Conservation (phyloP, 1,140 invertebrate genomes). For the Ridgeia piscesae region DNA sequence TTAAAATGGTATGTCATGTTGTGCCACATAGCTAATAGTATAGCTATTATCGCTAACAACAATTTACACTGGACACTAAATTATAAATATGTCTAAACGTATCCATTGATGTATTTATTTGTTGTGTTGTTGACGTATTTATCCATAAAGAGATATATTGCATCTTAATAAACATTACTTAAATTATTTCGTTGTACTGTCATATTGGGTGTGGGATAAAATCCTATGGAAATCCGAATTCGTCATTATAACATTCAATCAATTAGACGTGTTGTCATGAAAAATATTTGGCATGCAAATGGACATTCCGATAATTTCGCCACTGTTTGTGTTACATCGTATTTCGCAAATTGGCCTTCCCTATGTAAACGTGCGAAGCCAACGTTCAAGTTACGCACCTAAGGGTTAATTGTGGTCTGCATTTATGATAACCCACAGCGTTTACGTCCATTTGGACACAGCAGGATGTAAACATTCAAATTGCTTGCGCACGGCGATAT, state of each 20-base stretch:
- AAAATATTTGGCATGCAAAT: not conserved
- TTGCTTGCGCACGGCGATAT: no score
- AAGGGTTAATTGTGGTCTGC: not conserved
- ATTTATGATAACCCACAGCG: no score
- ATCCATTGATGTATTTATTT: no score
- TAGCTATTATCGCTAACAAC: not conserved
- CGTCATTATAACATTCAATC: no score
- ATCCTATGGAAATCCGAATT: no score
- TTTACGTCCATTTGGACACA: no score
- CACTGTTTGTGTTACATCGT: not conserved
- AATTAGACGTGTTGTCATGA: not conserved
- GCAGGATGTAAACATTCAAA: no score
- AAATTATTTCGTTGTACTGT: not conserved
- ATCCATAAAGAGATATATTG: not conserved
- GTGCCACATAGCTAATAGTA: not conserved
- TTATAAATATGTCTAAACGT: not conserved
- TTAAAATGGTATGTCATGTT: not conserved
- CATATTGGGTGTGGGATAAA: not conserved
- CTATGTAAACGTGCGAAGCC: not conserved
- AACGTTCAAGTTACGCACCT: not conserved
- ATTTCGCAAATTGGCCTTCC: not conserved
- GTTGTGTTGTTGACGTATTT: not conserved
- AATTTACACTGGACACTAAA: not conserved
- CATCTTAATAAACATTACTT: not conserved
- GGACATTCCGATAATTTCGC: not conserved